Conservation (phyloP, 2,113 vertebrate species). For the Donacobius atricapilla region DNA sequence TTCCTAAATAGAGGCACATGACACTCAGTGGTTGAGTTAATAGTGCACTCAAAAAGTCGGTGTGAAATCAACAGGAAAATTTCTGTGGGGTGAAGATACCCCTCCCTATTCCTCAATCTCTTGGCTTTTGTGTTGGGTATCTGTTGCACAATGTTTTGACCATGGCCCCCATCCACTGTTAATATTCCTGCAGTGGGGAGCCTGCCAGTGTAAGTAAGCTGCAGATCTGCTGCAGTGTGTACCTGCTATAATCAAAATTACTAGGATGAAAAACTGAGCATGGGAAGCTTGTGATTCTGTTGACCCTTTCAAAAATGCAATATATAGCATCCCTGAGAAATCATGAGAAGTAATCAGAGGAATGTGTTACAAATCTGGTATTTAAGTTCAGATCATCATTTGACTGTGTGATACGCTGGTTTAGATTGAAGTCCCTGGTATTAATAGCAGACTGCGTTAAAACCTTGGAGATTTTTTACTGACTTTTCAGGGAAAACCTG, state of each 20-base stretch:
- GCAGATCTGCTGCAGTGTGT: not conserved
- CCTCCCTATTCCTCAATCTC: not conserved
- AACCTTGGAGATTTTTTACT: not conserved
- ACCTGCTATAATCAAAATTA: not conserved
- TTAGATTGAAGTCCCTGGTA: not conserved
- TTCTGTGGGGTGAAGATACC: not conserved
- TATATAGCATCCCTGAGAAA: not conserved
- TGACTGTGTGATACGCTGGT: not conserved
- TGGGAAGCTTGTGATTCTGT: conserved; percentile 21
- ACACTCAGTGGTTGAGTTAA: not conserved
- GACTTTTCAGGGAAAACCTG: not conserved
- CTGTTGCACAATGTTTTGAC: not conserved
- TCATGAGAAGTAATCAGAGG: not conserved
- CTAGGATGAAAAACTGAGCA: not conserved
- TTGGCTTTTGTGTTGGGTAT: not conserved
- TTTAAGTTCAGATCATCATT: not conserved
- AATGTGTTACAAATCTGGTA: conserved; percentile 62
- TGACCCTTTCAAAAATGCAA: conserved; percentile 7
- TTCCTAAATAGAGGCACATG: not conserved
- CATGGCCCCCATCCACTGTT: not conserved
- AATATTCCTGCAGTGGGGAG: not conserved
- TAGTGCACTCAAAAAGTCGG: not conserved
- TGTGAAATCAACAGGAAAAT: not conserved
- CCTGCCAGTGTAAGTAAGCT: not conserved
- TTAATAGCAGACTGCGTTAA: not conserved